A percentile compares a stretch with the other conserved stretches of the same genome.
phyloP scores from a whole-genome alignment of 1,140 invertebrate genomes.

The Phortica variegata region DNA sequence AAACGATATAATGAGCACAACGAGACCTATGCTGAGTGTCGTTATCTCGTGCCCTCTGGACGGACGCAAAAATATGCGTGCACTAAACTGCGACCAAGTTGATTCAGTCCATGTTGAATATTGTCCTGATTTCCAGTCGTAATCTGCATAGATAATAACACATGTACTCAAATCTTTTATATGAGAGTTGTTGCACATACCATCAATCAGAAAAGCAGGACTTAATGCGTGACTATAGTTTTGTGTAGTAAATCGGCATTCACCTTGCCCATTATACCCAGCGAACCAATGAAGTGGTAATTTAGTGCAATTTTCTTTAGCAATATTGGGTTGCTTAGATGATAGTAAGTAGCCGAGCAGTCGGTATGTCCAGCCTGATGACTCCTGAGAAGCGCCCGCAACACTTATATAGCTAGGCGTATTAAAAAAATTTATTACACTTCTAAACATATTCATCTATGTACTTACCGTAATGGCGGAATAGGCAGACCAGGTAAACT shows the following conservation, averaged over 20 bases:
- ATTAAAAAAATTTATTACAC: neutral
- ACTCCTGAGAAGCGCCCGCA: slow-evolving; percentile 43
- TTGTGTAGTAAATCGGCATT: slow-evolving; percentile 75
- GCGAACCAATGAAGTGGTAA: slow-evolving; percentile 60
- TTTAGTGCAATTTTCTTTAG: slow-evolving; percentile 35
- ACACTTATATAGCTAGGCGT: slow-evolving; percentile 48
- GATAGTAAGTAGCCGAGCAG: slow-evolving; percentile 46
- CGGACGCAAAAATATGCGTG: slow-evolving; percentile 81
- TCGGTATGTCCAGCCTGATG: slow-evolving; percentile 51
- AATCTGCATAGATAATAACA: slow-evolving; percentile 60
- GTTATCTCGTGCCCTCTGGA: slow-evolving; percentile 67
- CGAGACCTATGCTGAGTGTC: slow-evolving; percentile 66
- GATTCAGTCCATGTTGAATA: slow-evolving; percentile 94
- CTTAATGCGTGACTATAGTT: slow-evolving; percentile 75
- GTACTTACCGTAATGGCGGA: slow-evolving; percentile 44
- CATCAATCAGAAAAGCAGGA: slow-evolving; percentile 74
- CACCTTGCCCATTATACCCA: slow-evolving; percentile 65
- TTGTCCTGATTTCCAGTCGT: slow-evolving; percentile 74
- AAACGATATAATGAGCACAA: slow-evolving; percentile 67
- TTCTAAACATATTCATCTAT: neutral
- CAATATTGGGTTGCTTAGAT: slow-evolving; percentile 15
- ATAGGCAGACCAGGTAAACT: slow-evolving; percentile 58
- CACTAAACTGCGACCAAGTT: slow-evolving; percentile 72
- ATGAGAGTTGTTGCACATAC: slow-evolving; percentile 57
- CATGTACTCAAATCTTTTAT: too few relatives aligned